A percentile compares a stretch with the other conserved stretches of the same genome.
Conservation (phyloP, 2,797 vertebrate genomes). For the Fundulus diaphanus region DNA sequence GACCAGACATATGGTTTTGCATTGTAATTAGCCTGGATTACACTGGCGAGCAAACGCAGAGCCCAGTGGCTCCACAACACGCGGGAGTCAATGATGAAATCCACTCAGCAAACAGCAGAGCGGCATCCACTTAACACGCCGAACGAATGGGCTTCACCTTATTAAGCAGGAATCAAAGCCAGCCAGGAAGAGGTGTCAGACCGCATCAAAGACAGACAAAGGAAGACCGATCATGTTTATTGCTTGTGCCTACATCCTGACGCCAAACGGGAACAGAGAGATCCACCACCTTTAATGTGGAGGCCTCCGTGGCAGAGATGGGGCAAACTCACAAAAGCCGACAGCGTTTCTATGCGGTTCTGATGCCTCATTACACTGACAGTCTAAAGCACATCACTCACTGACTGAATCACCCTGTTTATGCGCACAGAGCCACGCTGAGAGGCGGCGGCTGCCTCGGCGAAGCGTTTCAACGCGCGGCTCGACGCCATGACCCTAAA, state of each 20-base stretch:
- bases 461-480: slow-evolving; percentile 31
- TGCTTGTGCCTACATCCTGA: slow-evolving; percentile 38
- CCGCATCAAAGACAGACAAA: slow-evolving; percentile 58
- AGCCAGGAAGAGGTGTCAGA: slow-evolving; percentile 21
- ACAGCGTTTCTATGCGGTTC: slow-evolving; percentile 26
- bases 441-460: slow-evolving; percentile 15
- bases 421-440: slow-evolving; percentile 31
- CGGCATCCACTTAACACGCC: slow-evolving; percentile 16
- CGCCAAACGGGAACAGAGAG: slow-evolving; percentile 11
- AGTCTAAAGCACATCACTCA: slow-evolving; percentile 52
- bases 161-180: slow-evolving; percentile 66
- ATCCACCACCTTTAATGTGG: slow-evolving; percentile 35
- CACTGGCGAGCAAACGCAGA: slow-evolving; percentile 15
- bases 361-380: slow-evolving; percentile 63
- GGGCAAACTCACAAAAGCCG: slow-evolving; percentile 36
- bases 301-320: slow-evolving; percentile 37
- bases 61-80: slow-evolving; percentile 7
- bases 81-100: slow-evolving; percentile 24
- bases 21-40: slow-evolving; percentile 16
- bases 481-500: slow-evolving; percentile 47
- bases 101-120: slow-evolving; percentile 9
- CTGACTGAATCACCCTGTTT: not conserved
- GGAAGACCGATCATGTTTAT: slow-evolving; percentile 52
- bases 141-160: slow-evolving; percentile 28
- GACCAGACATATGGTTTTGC: slow-evolving; percentile 11